phyloP scores from a whole-genome alignment of 2,888 invertebrate genomes.

The Acanthosoma haemorrhoidale region DNA sequence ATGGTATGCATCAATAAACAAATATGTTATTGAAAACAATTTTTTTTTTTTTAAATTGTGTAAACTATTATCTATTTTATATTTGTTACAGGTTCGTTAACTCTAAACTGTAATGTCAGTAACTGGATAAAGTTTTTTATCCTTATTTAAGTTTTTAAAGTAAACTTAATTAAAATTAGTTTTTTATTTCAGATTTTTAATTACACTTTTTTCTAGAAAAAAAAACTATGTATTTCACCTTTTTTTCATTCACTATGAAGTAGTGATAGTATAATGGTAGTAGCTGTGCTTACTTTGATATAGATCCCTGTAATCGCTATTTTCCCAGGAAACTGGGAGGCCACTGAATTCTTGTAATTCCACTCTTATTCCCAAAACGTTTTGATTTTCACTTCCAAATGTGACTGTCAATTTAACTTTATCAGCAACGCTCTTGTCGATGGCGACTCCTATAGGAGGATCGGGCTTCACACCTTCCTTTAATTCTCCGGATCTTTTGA shows the following conservation, averaged over 20 bases:
- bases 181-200: not conserved
- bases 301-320: conserved; percentile 34
- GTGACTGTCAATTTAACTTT: not conserved
- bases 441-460: conserved; percentile 45
- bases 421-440: conserved; percentile 21
- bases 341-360: conserved; percentile 32
- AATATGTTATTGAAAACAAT: not conserved
- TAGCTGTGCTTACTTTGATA: conserved; percentile 31
- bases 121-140: too few species aligned
- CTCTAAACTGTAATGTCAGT: too few species aligned
- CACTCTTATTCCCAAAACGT: conserved; percentile 33
- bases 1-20: not conserved
- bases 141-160: too few species aligned
- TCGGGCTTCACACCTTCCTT: conserved; percentile 53
- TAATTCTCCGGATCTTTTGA: conserved; percentile 48
- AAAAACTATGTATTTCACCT: not conserved
- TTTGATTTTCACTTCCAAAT: not conserved
- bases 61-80: too few species aligned
- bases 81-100: not conserved
- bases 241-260: not conserved
- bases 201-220: not conserved
- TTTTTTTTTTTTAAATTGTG: not conserved
- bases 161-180: not conserved
- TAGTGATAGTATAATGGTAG: not conserved
- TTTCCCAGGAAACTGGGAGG: conserved; percentile 25